Base-by-base conservation (phyloP, 2,888 invertebrate genomes). In the Tinea semifulvella region DNA sequence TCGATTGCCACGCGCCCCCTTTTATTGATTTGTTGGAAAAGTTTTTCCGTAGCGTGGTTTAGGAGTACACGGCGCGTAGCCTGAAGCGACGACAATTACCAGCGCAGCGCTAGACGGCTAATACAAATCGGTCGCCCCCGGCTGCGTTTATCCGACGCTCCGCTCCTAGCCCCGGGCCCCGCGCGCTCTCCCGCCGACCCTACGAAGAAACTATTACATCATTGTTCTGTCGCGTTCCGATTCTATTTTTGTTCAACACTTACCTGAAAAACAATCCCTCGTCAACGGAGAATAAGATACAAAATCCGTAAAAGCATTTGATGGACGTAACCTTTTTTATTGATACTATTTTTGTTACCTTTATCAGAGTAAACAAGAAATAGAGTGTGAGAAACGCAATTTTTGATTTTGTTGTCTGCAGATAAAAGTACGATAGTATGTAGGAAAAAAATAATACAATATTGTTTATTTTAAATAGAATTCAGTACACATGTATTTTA, bases 101-200 rank as follows among this genome's bases (percentile, higher is more conserved):
- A 62, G 68, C 65, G 68, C 68, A 70, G 68, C 66, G 67, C 73
- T 68, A 75, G 73, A 70, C 72, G 67, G 72, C 74, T 77, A 77
- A 77, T 77, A 79, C 77, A 79, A 77, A 79, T 76, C 75, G 75
- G 61, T 68, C 63, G 70, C 79, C 68, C 61, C 61, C 60, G 75
- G 74, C 65, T 67, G 63, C 71, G 68, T 71, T 75, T 75, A 73
- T 71, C 69, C 65, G 62, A 61, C 58, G 57, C 52, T 54, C 50
- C 47, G 13, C 47, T 42, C 45, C 35, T 19, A 19, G 18, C 14
- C 38, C 42, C 49, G 28, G 39, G 38, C 47, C 49, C 44, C 42
- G 38, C 44, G 5, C 26, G 39, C 43, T 45, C 35, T 43, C 28
- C 42, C 22, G 19, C 5, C 26, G 22, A 18, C 27, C 35, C 44